phyloP scores from a whole-genome alignment of 1,140 invertebrate genomes.

The Drosophila leontia region DNA sequence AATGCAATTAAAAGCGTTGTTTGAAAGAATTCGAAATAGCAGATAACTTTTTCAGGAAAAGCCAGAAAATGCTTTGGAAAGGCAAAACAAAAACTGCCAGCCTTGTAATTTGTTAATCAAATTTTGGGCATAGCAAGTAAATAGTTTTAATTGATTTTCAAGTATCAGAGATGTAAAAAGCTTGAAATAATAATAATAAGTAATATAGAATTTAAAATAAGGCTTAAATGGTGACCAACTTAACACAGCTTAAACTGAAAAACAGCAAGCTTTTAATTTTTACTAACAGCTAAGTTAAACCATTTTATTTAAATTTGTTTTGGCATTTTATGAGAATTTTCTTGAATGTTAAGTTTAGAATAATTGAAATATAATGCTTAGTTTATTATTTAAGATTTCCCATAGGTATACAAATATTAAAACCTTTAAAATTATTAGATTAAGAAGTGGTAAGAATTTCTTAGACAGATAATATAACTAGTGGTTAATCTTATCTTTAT shows the following conservation, averaged over 20 bases:
- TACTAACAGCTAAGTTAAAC: neutral
- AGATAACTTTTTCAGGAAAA: slow-evolving; percentile 28
- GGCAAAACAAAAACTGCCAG: neutral
- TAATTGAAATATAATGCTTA: too few relatives aligned
- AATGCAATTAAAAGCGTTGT: slow-evolving; percentile 43
- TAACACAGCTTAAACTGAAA: neutral
- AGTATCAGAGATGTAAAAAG: too few relatives aligned
- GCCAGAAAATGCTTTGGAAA: neutral
- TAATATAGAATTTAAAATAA: neutral
- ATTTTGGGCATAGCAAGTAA: neutral
- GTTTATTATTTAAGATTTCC: neutral
- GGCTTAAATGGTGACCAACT: neutral
- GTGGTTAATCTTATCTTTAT: neutral
- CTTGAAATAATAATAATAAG: neutral
- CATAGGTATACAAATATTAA: neutral
- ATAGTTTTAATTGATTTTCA: slow-evolving; percentile 17
- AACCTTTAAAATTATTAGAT: neutral
- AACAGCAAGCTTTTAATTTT: neutral
- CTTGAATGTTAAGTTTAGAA: too few relatives aligned
- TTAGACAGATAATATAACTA: too few relatives aligned
- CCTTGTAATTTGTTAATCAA: slow-evolving; percentile 8
- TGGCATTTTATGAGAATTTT: neutral
- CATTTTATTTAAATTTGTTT: neutral
- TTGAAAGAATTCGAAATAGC: slow-evolving; percentile 29
- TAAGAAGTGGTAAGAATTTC: neutral